Percentiles rank a stretch among this genome's conserved stretches.
These are phyloP conservation scores for Manis pentadactyla DNA, from an alignment of 2,797 vertebrate species.

Conservation along the genomic window DNA sequence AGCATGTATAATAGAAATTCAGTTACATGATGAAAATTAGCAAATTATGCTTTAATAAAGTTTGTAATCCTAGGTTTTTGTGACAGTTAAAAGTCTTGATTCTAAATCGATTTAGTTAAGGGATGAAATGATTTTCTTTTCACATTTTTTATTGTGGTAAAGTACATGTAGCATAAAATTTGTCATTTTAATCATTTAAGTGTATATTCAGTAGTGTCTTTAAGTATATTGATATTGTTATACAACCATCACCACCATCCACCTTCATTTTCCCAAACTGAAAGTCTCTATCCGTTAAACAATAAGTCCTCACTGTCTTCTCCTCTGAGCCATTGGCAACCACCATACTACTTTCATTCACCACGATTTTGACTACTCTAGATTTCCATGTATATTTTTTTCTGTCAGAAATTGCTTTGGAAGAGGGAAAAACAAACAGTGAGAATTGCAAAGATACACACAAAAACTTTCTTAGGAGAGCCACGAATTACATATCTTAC, in stretches of 20 bases:
- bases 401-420: constrained; percentile 20
- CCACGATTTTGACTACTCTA: background rate
- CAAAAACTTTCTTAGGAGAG: background rate
- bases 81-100: background rate
- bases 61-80: constrained; percentile 21
- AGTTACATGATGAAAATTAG: background rate
- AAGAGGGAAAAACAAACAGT: background rate
- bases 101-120: background rate
- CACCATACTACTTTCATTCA: background rate
- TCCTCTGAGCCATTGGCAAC: too few species aligned
- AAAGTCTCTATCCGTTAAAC: background rate
- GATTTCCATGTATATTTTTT: background rate
- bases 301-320: background rate
- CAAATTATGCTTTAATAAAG: background rate
- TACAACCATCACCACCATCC: background rate
- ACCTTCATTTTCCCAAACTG: background rate
- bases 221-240: background rate
- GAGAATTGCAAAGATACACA: background rate
- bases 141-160: background rate
- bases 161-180: background rate
- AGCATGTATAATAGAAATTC: background rate
- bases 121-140: background rate
- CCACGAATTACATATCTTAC: background rate
- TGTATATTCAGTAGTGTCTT: background rate
- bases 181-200: background rate